Base-by-base conservation (phyloP, 2,888 invertebrate species). In the Diabrotica balteata region DNA sequence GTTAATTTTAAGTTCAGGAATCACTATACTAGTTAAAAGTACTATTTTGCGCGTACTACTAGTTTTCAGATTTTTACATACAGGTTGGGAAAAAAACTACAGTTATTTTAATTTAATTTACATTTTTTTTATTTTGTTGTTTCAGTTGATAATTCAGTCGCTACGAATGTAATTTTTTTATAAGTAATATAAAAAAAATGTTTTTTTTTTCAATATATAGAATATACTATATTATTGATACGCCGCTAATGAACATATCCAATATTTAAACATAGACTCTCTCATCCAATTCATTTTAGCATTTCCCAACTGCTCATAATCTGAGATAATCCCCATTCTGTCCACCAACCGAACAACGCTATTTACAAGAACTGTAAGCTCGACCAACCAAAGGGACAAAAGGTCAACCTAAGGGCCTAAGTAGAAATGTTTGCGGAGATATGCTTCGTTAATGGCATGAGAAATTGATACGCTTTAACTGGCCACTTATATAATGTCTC, bases 331-430 rank as follows among this genome's bases (percentile, higher is more conserved):
- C 70, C 66, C 43, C 45, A 63, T 57, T 61, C 66, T 66, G 70
- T 66, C 70, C 70, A 63, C 60, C 60, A 63, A 66, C 68, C 61
- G 62, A 70, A 70, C 70, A 66, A 42, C 63, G 68, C 68, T 70
- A 70, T 70, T 70, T 70, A 68, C 70, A 68, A 63, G 68, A 63
- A 62, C 59, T 70, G 52, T 68, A 70, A 68, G 70, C 68, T 54
- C 46, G 68, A 63, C 63, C 63, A 68, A 61, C 70, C 67, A 59
- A 53, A 65, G 51, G 68, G 65, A 46, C 52, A 47, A 50, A 59
- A 59, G 59, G 59, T 59, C 64, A 59, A 52, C 55, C 51, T 66
- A 55, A 52, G 50, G 32, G 11, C 44, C 64, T 52, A 52, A 51
- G 44, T 22, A 63, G 63, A 57, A 50, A 57, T 57, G 55, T 57